Evolutionary conservation across 2,888 invertebrate genomes (phyloP).

Genomic region (Liopterus haemorrhoidalis): DNA sequence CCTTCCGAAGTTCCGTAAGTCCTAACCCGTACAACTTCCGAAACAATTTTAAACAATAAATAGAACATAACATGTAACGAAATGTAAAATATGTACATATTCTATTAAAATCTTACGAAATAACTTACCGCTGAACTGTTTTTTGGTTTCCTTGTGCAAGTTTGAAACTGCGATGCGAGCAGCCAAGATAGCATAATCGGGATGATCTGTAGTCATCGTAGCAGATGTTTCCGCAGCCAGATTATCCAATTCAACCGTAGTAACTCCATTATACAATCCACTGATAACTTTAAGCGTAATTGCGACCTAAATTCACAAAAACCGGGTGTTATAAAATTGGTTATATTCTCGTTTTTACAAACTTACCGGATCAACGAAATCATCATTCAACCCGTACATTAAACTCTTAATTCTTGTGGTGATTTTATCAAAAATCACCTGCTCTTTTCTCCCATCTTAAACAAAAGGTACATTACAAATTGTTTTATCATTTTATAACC

Average conservation of each 20-base stretch:
- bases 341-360: conserved; percentile 6
- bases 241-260: conserved; percentile 94
- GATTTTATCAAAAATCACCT: conserved; percentile 95
- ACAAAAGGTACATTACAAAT: conserved; percentile 20
- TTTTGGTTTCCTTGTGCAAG: conserved; percentile 96
- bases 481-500: neutral
- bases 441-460: conserved; percentile 82
- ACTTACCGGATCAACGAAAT: conserved; percentile 93
- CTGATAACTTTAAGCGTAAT: conserved; percentile 89
- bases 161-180: conserved; percentile 94
- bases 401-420: conserved; percentile 92
- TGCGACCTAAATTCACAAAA: conserved; percentile 52
- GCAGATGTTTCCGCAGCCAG: conserved; percentile 98
- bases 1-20: too few relatives aligned
- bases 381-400: conserved; percentile 92
- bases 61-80: neutral
- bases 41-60: neutral
- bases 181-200: conserved; percentile 88
- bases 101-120: neutral
- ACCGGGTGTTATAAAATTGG: conserved; percentile 5
- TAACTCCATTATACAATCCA: conserved; percentile 93
- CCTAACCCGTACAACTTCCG: too few relatives aligned
- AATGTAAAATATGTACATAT: neutral
- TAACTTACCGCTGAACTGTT: conserved; percentile 75
- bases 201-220: conserved; percentile 93